Evolutionary conservation across 2,888 invertebrate genomes (phyloP).

Genomic region (Heliconius erato): DNA sequence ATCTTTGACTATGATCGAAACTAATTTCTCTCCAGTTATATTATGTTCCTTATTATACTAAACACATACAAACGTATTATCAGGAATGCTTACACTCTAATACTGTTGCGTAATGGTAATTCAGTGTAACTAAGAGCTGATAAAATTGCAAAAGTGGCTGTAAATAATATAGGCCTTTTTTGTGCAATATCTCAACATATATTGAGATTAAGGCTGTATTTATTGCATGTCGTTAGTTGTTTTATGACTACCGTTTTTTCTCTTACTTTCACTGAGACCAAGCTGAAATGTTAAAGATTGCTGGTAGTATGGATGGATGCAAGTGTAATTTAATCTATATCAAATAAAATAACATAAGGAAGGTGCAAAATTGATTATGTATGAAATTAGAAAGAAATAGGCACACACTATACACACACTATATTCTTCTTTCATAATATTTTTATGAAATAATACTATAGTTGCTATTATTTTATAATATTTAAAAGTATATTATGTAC

Average conservation of each 20-base stretch:
- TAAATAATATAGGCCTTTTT: constrained; percentile 24
- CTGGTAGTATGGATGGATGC: background rate
- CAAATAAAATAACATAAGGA: background rate
- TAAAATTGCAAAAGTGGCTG: constrained; percentile 18
- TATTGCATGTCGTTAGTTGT: constrained; percentile 44
- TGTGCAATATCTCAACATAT: constrained; percentile 11
- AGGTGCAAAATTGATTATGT: background rate
- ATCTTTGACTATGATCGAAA: background rate
- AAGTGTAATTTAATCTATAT: background rate
- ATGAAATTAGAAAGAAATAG: background rate
- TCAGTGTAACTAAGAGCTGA: constrained; percentile 15
- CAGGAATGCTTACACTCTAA: constrained; percentile 8
- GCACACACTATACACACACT: no score
- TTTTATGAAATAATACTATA: no score
- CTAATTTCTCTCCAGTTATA: background rate
- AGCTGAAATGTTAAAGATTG: constrained; percentile 27
- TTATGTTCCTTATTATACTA: background rate
- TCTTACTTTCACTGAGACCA: constrained; percentile 46
- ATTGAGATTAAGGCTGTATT: constrained; percentile 42
- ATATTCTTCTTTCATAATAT: no score
- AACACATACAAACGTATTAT: background rate
- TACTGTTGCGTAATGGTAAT: constrained; percentile 11
- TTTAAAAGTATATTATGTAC: no score
- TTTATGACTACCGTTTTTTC: constrained; percentile 43
- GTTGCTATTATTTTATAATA: no score